A percentile compares a stretch with the other conserved stretches of the same genome.
Evolutionary conservation across 2,888 invertebrate species (phyloP).

Genomic region (Griposia aprilina): DNA sequence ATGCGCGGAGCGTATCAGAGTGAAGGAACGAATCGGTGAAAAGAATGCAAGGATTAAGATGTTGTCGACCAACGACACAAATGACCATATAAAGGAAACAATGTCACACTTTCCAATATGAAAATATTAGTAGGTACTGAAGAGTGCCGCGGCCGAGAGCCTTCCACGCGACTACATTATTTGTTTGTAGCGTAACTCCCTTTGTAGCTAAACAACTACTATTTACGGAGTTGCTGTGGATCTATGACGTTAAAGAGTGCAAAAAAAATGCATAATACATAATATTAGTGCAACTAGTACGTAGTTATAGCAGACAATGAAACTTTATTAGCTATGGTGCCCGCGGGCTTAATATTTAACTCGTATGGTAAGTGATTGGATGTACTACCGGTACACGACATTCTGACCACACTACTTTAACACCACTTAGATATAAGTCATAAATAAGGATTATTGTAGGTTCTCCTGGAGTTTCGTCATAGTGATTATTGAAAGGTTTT

Average conservation of each 20-base stretch:
- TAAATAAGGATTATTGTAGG: constrained; percentile 72
- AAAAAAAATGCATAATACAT: constrained; percentile 86
- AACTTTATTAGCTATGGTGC: constrained; percentile 77
- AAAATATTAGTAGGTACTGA: constrained; percentile 53
- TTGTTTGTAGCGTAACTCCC: constrained; percentile 80
- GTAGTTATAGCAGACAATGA: constrained; percentile 80
- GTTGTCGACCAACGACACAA: constrained; percentile 74
- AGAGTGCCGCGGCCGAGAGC: constrained; percentile 42
- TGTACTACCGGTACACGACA: constrained; percentile 70
- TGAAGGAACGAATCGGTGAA: constrained; percentile 78
- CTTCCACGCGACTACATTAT: constrained; percentile 78
- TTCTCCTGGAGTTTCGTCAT: constrained; percentile 77
- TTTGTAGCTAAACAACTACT: constrained; percentile 81
- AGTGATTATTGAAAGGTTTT: constrained; percentile 70
- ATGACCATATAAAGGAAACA: constrained; percentile 70
- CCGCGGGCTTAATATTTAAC: constrained; percentile 73
- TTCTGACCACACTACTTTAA: constrained; percentile 83
- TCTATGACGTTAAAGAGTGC: constrained; percentile 75
- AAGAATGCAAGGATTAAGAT: constrained; percentile 79
- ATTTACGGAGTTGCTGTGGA: constrained; percentile 82
- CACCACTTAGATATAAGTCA: constrained; percentile 84
- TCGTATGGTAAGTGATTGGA: constrained; percentile 73
- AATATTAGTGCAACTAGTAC: constrained; percentile 85
- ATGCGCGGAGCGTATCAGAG: constrained; percentile 79
- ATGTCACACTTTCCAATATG: constrained; percentile 67